Evolutionary conservation across 1,140 invertebrate genomes (phyloP).

Genomic region (Bombus turneri): DNA sequence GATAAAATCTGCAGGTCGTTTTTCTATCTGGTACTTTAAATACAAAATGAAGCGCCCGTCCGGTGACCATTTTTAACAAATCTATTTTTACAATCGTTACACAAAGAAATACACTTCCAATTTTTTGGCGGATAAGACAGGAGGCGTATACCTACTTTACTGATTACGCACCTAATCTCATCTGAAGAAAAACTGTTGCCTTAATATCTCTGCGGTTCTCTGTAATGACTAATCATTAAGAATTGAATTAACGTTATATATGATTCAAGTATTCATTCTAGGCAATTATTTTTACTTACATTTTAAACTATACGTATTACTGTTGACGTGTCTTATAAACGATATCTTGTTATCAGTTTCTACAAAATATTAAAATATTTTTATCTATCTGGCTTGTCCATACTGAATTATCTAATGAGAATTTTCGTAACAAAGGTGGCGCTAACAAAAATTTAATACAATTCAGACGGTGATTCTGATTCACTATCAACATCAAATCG

Average conservation of each 20-base stretch:
- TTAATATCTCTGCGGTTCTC: neutral
- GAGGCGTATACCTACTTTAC: neutral
- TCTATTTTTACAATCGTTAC: neutral
- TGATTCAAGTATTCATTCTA: neutral
- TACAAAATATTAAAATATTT: neutral
- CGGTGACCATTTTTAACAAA: slow-evolving; percentile 82
- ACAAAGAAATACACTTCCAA: neutral
- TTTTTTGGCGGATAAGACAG: neutral
- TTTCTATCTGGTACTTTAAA: slow-evolving; percentile 96
- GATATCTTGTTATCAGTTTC: neutral
- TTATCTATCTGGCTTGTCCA: neutral
- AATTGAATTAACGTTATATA: neutral
- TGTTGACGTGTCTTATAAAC: neutral
- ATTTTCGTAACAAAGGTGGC: neutral
- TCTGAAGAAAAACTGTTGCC: neutral
- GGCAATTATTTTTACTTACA: neutral
- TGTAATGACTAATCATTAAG: neutral
- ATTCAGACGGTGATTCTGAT: too few species aligned
- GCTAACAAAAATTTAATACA: neutral
- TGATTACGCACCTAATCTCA: neutral
- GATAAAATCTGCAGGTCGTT: slow-evolving; percentile 93
- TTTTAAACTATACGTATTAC: neutral
- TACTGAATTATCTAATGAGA: neutral
- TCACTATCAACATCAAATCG: neutral
- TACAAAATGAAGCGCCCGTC: slow-evolving; percentile 95